phyloP scores from a whole-genome alignment of 2,113 vertebrate species.

The Xenopus laevis region DNA sequence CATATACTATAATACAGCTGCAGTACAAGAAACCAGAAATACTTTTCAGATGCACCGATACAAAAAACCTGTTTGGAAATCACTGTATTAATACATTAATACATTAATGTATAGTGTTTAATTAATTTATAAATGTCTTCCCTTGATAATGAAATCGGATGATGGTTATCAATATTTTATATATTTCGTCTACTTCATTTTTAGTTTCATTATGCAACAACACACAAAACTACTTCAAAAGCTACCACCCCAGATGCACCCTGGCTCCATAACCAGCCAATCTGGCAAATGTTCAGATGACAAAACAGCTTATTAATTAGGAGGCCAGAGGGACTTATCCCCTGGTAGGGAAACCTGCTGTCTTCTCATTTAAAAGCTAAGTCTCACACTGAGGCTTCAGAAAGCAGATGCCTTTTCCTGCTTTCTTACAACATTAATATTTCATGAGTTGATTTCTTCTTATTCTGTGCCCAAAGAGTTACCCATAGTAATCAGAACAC shows the following conservation, averaged over 20 bases:
- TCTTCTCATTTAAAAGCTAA: slow-evolving; percentile 37
- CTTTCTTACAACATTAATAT: slow-evolving; percentile 32
- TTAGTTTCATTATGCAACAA: slow-evolving; percentile 7
- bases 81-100: too few species aligned
- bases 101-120: too few species aligned
- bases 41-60: too few species aligned
- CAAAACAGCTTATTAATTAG: slow-evolving; percentile 33
- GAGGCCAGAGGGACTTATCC: slow-evolving; percentile 29
- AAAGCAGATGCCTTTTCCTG: slow-evolving; percentile 21
- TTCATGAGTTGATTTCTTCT: slow-evolving; percentile 27
- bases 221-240: slow-evolving; percentile 21
- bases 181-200: slow-evolving; percentile 10
- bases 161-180: slow-evolving; percentile 13
- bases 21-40: too few species aligned
- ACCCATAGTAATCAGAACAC: not conserved
- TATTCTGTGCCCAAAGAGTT: not conserved
- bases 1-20: too few species aligned
- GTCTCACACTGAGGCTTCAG: slow-evolving; percentile 26
- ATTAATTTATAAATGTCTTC: too few species aligned
- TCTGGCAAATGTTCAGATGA: slow-evolving; percentile 34
- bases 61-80: too few species aligned
- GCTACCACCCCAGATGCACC: slow-evolving; percentile 4
- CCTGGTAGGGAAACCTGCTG: slow-evolving; percentile 38
- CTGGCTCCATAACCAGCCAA: slow-evolving; percentile 14
- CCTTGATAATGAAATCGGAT: not conserved